Base-by-base conservation (phyloP, 1,140 invertebrate genomes). In the Galleria mellonella region DNA sequence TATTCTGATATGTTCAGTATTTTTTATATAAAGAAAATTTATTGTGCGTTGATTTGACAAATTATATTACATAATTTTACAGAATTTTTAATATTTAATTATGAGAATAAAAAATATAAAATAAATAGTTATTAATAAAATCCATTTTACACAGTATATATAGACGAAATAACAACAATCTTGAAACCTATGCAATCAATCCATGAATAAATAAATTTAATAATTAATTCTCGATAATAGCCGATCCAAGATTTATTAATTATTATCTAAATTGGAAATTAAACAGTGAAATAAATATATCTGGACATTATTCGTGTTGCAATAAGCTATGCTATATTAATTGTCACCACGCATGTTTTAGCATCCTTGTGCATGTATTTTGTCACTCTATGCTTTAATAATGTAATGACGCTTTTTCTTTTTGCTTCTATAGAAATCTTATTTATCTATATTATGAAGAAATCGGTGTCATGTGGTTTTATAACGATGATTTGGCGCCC, bases 401-500 rank as follows among this genome's bases (percentile, higher is more conserved):
- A 3, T 23, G 17, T 23, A 6, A 23, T 6, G 17, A 23, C 28
- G 66, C 65, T 83, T 71, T 65, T 65, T 75, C 62, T 64, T 42
- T 65, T 49, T 30, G 38, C 45, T 44, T 55, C 37, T 42, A 10
- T 64, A 61, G 56, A 55, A 51, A 42, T 55, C 57, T 64, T 70
- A 45, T 63, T 66, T 39, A 47, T 47, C 65, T 63, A 57, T 50
- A 37, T 60, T 45, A 52, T 70, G 75, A 83, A 83, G 76, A 78
- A 84, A 81, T 81, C 69, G 77, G 81, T 84, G 81, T 84, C 60
- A 68, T 54, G 17, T 23, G 56, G 52, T 63, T 64, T 66, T 51
- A 45, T 30, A 51, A 43, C 41, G 62, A 67, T 67, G 81, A 84
- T 84, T 84, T 84, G 78, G 76, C 81, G 72, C 81, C 73, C 75